Evolutionary conservation across 2,888 invertebrate species (phyloP), one percentile per base, ranked within the genome.

Genomic region (Pyrrhosoma nymphula): DNA sequence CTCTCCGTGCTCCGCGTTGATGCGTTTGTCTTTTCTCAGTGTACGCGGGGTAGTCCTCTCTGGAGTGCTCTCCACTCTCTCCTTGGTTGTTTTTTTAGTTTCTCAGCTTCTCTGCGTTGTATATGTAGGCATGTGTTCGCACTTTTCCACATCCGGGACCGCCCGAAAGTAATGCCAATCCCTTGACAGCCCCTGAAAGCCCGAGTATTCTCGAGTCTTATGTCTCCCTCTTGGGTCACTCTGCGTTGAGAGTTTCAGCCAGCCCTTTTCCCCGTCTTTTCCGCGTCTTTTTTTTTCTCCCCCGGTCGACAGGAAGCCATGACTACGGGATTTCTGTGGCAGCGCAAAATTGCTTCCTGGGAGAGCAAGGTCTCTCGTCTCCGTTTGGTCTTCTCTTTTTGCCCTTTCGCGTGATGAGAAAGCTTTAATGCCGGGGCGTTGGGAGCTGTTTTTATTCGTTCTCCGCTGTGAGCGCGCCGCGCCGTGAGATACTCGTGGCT

Each of bases 261-360:
- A 20, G 18, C 60, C 60, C 16, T 56, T 8, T 56, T 16, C 56
- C 60, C 20, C 20, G 60, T 60, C 60, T 60, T 20, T 60, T 20
- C 60, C 60, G n/a, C 30, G 16, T 16, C 16, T 35, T 82, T 82
- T 82, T 82, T 82, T 35, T 16, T 18, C n/a, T 35, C n/a, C n/a
- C n/a, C 16, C 30, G 0, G 91, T 23, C 91, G 91, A 23, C 63
- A 39, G 60, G 30, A 82, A 63, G 26, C 91, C 93, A 69, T 93
- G 93, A 93, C 93, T 69, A 47, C 47, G 47, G 93, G 93, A 93
- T 93, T 93, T 93, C 47, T 47, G 8, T n/a, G 69, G 69, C 69
- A 69, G 69, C 39, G 93, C 69, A 75, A 69, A 93, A 93, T 93
- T 93, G 93, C 93, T 93, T 93, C 93, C 93, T 93, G 93, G 91